These are phyloP conservation scores for Xiphophorus hellerii DNA, from an alignment of 2,113 vertebrate species.

Conservation along the genomic window DNA sequence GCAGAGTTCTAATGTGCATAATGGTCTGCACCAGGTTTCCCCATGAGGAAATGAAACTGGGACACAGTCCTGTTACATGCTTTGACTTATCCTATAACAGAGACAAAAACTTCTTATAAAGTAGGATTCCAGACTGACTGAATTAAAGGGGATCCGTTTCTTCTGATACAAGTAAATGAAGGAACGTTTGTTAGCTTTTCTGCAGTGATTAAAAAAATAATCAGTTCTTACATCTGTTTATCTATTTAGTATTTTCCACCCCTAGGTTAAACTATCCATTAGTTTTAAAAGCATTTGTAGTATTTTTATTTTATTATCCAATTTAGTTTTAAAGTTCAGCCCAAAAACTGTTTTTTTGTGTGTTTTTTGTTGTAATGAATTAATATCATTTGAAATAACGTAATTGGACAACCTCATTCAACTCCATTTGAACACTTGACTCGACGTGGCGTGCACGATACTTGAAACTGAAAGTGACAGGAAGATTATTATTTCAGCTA, in stretches of 20 bases:
- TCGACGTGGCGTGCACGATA: too few species aligned
- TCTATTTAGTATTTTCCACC: neutral
- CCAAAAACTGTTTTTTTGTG: too few species aligned
- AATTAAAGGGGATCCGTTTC: neutral
- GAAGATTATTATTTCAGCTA: too few species aligned
- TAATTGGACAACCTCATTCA: too few species aligned
- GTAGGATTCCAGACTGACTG: neutral
- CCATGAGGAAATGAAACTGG: neutral
- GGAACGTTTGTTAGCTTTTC: neutral
- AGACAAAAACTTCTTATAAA: neutral
- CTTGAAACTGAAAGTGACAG: too few species aligned
- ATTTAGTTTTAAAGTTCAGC: too few species aligned
- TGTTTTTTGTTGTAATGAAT: too few species aligned
- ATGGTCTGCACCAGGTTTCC: neutral
- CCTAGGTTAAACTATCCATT: too few species aligned
- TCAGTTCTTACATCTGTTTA: neutral
- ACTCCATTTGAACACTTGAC: too few species aligned
- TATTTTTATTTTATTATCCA: too few species aligned
- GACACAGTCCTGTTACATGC: neutral
- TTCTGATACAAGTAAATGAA: neutral
- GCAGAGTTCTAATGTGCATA: neutral
- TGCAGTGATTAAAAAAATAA: neutral
- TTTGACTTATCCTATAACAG: neutral
- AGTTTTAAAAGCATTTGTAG: too few species aligned
- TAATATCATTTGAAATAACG: too few species aligned